These are phyloP conservation scores for Zaprionus gabonicus DNA, from an alignment of 1,140 invertebrate genomes.

Conservation along the genomic window DNA sequence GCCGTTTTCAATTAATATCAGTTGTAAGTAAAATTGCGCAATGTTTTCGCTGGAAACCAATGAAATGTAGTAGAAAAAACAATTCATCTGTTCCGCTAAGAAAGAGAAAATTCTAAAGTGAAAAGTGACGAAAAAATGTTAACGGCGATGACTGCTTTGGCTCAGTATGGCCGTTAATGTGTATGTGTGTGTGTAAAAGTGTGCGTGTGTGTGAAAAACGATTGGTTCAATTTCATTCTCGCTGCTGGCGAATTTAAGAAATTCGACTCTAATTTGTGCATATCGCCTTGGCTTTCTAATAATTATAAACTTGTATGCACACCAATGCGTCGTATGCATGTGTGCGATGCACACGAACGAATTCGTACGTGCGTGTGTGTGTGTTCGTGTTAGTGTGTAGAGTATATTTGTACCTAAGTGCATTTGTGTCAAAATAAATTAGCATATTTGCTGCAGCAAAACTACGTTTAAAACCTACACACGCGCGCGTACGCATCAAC, in stretches of 20 bases:
- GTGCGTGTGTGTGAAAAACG: slow-evolving; percentile 49
- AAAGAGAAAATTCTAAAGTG: slow-evolving; percentile 79
- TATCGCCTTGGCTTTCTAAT: slow-evolving; percentile 49
- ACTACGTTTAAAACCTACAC: slow-evolving; percentile 53
- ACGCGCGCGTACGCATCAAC: slow-evolving; percentile 33
- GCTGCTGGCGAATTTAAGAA: slow-evolving; percentile 43
- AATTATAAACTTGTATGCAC: slow-evolving; percentile 32
- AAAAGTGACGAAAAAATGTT: slow-evolving; percentile 76
- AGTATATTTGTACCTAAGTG: slow-evolving; percentile 32
- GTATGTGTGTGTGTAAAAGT: slow-evolving; percentile 24
- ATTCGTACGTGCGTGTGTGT: slow-evolving; percentile 21
- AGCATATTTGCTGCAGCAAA: slow-evolving; percentile 58
- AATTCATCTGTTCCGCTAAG: slow-evolving; percentile 37
- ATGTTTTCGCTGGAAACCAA: background rate
- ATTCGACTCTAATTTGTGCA: slow-evolving; percentile 40
- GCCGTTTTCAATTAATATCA: slow-evolving; percentile 44
- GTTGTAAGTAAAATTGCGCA: slow-evolving; percentile 65
- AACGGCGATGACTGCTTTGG: slow-evolving; percentile 56
- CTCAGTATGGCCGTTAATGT: slow-evolving; percentile 25
- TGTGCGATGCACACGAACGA: slow-evolving; percentile 21
- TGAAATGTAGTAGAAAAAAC: slow-evolving; percentile 16
- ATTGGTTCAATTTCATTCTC: slow-evolving; percentile 72
- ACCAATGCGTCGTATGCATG: slow-evolving; percentile 3
- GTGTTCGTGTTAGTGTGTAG: slow-evolving; percentile 13
- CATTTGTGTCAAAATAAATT: slow-evolving; percentile 64